Evolutionary conservation across 2,888 invertebrate species (phyloP), one percentile per base, ranked within the genome.

Genomic region (Conistra vaccinii): DNA sequence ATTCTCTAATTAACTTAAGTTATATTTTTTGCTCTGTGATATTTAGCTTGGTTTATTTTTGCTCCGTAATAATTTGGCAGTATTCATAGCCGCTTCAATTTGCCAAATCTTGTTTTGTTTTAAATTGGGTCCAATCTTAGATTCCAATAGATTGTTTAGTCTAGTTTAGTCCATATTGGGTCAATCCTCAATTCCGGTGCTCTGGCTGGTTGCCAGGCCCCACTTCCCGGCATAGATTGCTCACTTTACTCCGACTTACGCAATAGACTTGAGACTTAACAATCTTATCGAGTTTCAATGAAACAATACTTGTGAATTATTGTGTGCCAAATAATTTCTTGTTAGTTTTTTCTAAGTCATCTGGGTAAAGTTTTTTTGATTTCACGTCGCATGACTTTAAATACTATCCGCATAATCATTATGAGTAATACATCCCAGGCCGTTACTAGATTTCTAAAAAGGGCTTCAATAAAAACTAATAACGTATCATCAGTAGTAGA

Each of bases 201-300:
- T 10, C 67, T 81, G 83, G 80, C 79, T 17, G 14, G 12, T 23
- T 35, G 80, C 81, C 81, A 82, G 48, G 23, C 29, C 51, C 29
- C 23, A 45, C 53, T 69, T 14, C 53, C 61, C 20, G n/a, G 1
- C 26, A 42, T 9, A 72, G 60, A 55, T 26, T 69, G 48, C 14
- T 61, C 69, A 72, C 69, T 81, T 58, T n/a, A 42, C 35, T 29
- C 42, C n/a, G 57, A 58, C 61, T 80, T 69, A 76, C 62, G 69
- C 80, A 72, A 76, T 76, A 60, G 6, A 76, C 76, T 83, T 29
- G 35, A 75, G 61, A 75, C 45, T 60, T 66, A 70, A 65, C 48
- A 48, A 35, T 62, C 26, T 53, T 69, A 81, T 66, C 39, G 67
- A 82, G 61, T 78, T 73, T 45, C 81, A 10, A 78, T 70, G 32